Evolutionary conservation across 2,113 vertebrate species (phyloP), one percentile per base, ranked within the genome.

Genomic region (Nasalis larvatus): DNA sequence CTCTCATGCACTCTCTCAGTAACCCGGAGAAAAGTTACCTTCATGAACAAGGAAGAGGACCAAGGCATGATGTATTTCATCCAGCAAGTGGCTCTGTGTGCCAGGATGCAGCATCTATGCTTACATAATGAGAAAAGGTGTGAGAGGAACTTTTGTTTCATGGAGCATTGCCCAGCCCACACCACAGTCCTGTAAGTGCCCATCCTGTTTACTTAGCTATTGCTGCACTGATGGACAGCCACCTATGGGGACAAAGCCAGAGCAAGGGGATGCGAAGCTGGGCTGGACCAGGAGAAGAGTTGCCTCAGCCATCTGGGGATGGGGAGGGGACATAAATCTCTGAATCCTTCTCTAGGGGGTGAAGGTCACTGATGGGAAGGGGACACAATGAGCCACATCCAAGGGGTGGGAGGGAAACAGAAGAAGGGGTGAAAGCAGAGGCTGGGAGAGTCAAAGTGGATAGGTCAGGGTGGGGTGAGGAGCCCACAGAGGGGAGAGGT

Each of bases 31-130:
- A 8, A 30, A 27, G 69, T 42, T 25, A 66, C n/a, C 82, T 66
- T 8, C 1, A 17, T 6, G 3, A 42, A 52, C 17, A 58, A 66
- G 25, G 7, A 14, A 74, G 17, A 80, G 14, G 42, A 1, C 11
- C 13, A 21, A 30, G 25, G 3, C 8, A 17, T 4, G n/a, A 69
- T 3, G 3, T 21, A n/a, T 74, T 60, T 23, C 5, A 0, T 58
- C 32, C 17, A 27, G 6, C 27, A 30, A 0, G 0, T 9, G 47
- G 14, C 12, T 18, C 49, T 84, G 27, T 47, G 56, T n/a, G 45
- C 80, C 21, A 16, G n/a, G 20, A 60, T 35, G 7, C 16, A 27
- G 25, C 11, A 3, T 8, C 25, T 49, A 32, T 8, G 25, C 20
- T 32, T 23, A 90, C 8, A 73, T 32, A 18, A 17, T 0, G 1